Evolutionary conservation across 1,140 invertebrate genomes (phyloP), one percentile per base, ranked within the genome.

Genomic region (Whitmania pigra): DNA sequence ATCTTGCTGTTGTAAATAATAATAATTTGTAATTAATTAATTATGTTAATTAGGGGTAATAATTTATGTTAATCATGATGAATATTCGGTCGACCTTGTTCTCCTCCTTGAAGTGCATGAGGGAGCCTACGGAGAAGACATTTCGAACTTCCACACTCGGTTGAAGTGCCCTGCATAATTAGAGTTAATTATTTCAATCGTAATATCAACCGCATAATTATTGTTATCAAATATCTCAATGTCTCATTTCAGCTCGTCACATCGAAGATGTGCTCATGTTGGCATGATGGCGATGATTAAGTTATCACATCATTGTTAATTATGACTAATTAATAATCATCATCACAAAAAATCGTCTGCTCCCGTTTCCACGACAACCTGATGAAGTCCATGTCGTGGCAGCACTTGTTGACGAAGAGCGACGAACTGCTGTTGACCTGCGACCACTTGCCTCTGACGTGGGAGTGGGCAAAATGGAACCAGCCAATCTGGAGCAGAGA

Each of bases 381-480:
- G 63, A 85, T 80, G 11, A 85, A 78, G 73, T 85, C 84, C 69
- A 85, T 72, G 74, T 85, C 84, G 78, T 85, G 84, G 74, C 84
- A 85, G 75, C 81, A 83, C 75, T 85, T 85, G n/a, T 82, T 77
- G 68, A 85, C 67, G 20, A 85, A 76, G 29, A 82, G 82, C 75
- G 80, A 83, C 13, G 82, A 79, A 71, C 83, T 84, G 2, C 76
- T 71, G 11, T 72, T 73, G 74, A 80, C 79, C 66, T 81, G 81
- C 18, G 76, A 71, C 84, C 84, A 85, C 73, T 85, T 85, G 13
- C 84, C 84, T 72, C 83, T 76, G 15, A 84, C 81, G 78, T 78
- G 84, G 18, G 80, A 83, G 76, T 85, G 83, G 15, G 83, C 83
- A 80, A 84, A 85, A 75, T 85, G 84, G 80, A 80, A 84, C 72